A percentile compares a stretch with the other conserved stretches of the same genome.
phyloP scores from a whole-genome alignment of 2,113 vertebrate species.

The Osmerus mordax region DNA sequence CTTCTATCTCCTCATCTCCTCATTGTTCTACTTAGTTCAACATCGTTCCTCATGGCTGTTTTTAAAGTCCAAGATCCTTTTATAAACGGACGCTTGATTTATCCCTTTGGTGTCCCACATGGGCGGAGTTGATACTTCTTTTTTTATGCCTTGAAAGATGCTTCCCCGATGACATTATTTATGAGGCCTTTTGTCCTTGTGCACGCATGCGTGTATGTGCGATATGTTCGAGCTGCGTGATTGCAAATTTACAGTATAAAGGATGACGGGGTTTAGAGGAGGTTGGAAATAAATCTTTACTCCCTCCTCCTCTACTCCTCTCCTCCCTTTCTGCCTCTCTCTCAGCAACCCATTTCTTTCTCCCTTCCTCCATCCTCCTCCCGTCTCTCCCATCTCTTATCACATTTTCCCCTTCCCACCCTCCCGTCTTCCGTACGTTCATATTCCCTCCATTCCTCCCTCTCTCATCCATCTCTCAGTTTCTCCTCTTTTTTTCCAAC shows the following conservation, averaged over 20 bases:
- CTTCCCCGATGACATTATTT: neutral
- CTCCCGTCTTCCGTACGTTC: too few species aligned
- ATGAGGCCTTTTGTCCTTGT: constrained; percentile 1
- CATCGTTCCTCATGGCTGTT: too few species aligned
- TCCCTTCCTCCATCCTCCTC: neutral
- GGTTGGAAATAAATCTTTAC: too few species aligned
- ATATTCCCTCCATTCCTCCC: too few species aligned
- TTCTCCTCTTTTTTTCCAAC: too few species aligned
- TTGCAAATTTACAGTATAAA: too few species aligned
- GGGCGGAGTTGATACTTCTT: neutral
- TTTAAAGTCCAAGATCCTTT: too few species aligned
- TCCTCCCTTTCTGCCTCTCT: neutral
- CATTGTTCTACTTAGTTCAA: too few species aligned
- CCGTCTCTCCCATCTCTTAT: neutral
- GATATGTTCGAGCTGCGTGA: neutral
- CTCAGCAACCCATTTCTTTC: too few species aligned
- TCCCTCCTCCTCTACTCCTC: neutral
- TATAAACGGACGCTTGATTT: neutral
- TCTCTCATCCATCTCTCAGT: too few species aligned
- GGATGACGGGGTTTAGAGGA: too few species aligned
- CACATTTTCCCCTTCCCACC: too few species aligned
- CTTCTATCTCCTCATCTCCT: neutral
- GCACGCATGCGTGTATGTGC: constrained; percentile 1
- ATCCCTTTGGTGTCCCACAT: neutral
- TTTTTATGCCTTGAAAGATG: neutral